A percentile compares a stretch with the other conserved stretches of the same genome.
Evolutionary conservation across 1,140 invertebrate genomes (phyloP).

Genomic region (Streblospio benedicti): DNA sequence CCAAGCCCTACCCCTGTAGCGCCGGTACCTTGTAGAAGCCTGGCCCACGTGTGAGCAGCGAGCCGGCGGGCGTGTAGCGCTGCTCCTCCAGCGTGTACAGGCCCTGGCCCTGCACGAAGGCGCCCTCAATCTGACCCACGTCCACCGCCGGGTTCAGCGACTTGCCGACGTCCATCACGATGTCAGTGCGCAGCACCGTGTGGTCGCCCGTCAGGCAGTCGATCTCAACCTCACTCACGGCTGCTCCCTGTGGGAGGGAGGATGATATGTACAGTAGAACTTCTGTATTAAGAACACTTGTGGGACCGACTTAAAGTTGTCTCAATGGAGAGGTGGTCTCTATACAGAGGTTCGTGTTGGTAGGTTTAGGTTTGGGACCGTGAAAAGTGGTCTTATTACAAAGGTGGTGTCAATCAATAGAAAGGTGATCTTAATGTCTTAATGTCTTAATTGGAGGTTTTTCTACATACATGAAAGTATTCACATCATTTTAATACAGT

Average conservation of each 20-base stretch:
- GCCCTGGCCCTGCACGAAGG: conserved; percentile 77
- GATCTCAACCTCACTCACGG: conserved; percentile 49
- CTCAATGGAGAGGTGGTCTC: no score
- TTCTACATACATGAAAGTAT: no score
- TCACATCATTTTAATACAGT: no score
- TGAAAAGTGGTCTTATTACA: no score
- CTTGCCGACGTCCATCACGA: conserved; percentile 88
- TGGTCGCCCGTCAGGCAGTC: conserved; percentile 53
- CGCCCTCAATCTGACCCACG: conserved; percentile 91
- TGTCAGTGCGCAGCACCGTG: conserved; percentile 70
- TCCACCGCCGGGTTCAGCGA: conserved; percentile 93
- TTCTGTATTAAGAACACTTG: no score
- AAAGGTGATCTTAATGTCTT: neutral
- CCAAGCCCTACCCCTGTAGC: no score
- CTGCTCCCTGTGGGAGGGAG: conserved; percentile 37
- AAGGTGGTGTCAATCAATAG: conserved; percentile 5
- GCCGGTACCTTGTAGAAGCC: conserved; percentile 90
- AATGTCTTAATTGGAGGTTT: neutral
- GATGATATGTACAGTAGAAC: no score
- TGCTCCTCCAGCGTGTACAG: conserved; percentile 84
- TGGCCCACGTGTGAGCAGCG: conserved; percentile 73
- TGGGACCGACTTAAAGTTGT: no score
- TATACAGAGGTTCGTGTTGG: no score
- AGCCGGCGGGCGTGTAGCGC: conserved; percentile 73
- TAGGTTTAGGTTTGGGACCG: no score